A percentile compares a stretch with the other conserved stretches of the same genome.
Conservation (phyloP, 2,797 vertebrate genomes). For the Adrianichthys oophorus region DNA sequence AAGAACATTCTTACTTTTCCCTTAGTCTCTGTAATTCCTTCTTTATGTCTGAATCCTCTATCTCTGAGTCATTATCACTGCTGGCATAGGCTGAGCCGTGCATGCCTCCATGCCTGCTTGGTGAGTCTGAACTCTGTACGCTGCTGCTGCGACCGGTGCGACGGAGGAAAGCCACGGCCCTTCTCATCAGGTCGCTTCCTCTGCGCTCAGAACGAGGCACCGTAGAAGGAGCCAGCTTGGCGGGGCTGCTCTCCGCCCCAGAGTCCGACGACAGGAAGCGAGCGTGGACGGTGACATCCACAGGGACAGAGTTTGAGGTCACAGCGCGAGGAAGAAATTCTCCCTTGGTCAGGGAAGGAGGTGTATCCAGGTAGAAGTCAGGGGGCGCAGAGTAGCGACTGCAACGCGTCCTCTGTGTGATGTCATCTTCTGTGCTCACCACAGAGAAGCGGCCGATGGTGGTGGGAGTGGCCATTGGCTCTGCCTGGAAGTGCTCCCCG, state of each 20-base stretch:
- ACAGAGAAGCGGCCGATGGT: conserved; percentile 94
- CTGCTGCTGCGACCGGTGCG: conserved; percentile 85
- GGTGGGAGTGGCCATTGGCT: conserved; percentile 73
- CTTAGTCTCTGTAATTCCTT: conserved; percentile 90
- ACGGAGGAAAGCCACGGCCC: conserved; percentile 88
- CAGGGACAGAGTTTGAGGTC: conserved; percentile 83
- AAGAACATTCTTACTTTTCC: conserved; percentile 85
- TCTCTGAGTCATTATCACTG: conserved; percentile 97
- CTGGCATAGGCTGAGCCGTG: conserved; percentile 88
- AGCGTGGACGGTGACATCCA: conserved; percentile 80
- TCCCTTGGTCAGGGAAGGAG: conserved; percentile 77
- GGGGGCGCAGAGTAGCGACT: conserved; percentile 93
- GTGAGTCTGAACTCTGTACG: conserved; percentile 84
- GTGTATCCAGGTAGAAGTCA: conserved; percentile 90
- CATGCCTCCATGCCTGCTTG: conserved; percentile 76
- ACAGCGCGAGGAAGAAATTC: conserved; percentile 78
- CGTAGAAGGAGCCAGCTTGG: conserved; percentile 70
- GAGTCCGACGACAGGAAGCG: conserved; percentile 88
- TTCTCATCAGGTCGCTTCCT: conserved; percentile 90
- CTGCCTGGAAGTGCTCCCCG: conserved; percentile 41
- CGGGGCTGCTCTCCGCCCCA: conserved; percentile 82
- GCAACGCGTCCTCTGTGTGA: conserved; percentile 79
- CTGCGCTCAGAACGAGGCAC: conserved; percentile 74
- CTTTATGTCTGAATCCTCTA: conserved; percentile 95
- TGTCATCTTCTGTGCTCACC: conserved; percentile 86